Percentiles rank a stretch among this genome's conserved stretches.
These are phyloP conservation scores for Bagarius yarrelli DNA, from an alignment of 2,113 vertebrate genomes.

Conservation along the genomic window DNA sequence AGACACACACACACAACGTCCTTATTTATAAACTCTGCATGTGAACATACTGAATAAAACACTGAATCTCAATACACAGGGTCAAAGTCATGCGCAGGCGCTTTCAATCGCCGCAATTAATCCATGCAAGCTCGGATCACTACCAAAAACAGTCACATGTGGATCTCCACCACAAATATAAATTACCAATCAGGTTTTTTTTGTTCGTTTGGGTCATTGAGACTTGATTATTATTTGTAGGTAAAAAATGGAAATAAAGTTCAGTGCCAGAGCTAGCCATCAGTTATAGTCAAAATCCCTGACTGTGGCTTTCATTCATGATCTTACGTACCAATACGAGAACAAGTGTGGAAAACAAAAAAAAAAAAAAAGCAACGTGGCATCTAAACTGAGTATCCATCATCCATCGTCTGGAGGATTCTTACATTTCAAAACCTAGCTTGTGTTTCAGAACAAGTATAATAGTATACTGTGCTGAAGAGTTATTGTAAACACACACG, in stretches of 20 bases:
- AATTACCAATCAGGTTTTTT: not conserved
- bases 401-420: not conserved
- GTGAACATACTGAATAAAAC: constrained; percentile 4
- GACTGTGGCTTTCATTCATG: not conserved
- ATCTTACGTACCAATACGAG: not conserved
- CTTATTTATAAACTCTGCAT: not conserved
- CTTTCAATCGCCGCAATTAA: not conserved
- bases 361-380: not conserved
- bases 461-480: not conserved
- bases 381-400: not conserved
- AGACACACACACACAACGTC: not conserved
- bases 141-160: not conserved
- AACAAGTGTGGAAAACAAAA: not conserved
- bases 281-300: not conserved
- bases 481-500: not conserved
- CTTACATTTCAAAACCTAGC: not conserved
- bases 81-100: not conserved
- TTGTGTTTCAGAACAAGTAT: not conserved
- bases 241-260: not conserved
- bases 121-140: not conserved
- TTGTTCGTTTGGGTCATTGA: too few relatives aligned
- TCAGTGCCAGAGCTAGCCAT: not conserved
- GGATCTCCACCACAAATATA: not conserved
- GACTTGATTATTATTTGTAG: not conserved
- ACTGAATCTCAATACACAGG: not conserved